Evolutionary conservation across 2,113 vertebrate genomes (phyloP).

Genomic region (Oncorhynchus masou): DNA sequence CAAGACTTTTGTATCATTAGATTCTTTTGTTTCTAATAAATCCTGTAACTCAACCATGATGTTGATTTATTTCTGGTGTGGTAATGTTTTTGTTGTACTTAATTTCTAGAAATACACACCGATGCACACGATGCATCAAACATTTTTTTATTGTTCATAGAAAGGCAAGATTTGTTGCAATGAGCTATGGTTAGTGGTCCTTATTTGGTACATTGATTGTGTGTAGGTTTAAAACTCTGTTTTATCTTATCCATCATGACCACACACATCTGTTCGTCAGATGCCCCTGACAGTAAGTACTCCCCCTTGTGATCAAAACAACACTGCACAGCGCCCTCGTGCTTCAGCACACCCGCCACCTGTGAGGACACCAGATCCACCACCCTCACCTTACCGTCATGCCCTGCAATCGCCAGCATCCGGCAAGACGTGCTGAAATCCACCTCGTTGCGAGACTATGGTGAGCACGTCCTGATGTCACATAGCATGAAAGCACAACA

Average conservation of each 20-base stretch:
- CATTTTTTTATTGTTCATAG: too few relatives aligned
- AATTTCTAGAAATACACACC: too few relatives aligned
- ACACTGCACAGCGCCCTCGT: conserved; percentile 58
- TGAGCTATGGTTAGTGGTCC: too few relatives aligned
- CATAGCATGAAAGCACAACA: conserved; percentile 74
- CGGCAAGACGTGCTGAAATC: too few relatives aligned
- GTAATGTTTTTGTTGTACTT: not conserved
- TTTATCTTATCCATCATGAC: too few relatives aligned
- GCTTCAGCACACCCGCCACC: conserved; percentile 64
- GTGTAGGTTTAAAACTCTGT: too few relatives aligned
- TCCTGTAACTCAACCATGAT: not conserved
- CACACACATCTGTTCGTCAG: conserved; percentile 45
- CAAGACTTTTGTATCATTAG: conserved; percentile 41
- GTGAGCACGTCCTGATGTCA: conserved; percentile 70
- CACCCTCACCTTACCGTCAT: conserved; percentile 43
- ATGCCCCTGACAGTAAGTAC: conserved; percentile 60
- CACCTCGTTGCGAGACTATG: conserved; percentile 66
- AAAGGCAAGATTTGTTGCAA: too few relatives aligned
- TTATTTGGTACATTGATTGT: too few relatives aligned
- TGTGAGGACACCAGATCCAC: conserved; percentile 60
- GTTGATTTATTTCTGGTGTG: not conserved
- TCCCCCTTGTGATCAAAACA: conserved; percentile 56
- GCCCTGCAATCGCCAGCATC: too few relatives aligned
- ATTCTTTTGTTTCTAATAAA: conserved; percentile 4
- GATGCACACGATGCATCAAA: too few relatives aligned